phyloP scores from a whole-genome alignment of 2,797 vertebrate species.

The Graptemys geographica region DNA sequence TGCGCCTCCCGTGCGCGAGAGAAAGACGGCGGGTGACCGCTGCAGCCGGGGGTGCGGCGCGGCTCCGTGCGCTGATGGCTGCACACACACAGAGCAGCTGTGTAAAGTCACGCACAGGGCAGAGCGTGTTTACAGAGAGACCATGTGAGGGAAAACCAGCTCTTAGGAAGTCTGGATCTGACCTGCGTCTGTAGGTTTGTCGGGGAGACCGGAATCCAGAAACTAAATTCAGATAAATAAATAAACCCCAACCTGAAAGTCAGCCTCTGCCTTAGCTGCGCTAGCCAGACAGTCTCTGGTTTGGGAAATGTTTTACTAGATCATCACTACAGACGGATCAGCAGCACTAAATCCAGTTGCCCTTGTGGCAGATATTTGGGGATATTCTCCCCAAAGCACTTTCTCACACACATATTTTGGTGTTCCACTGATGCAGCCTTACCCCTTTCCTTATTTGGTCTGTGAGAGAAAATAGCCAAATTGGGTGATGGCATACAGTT shows the following conservation, averaged over 20 bases:
- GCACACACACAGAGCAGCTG: too few species aligned
- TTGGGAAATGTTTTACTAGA: neutral
- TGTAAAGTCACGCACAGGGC: neutral
- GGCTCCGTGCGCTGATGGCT: neutral
- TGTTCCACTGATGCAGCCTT: too few species aligned
- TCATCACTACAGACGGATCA: neutral
- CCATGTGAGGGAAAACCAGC: neutral
- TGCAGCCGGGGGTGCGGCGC: neutral
- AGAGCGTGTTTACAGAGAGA: neutral
- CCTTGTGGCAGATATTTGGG: too few species aligned
- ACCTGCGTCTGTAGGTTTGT: neutral
- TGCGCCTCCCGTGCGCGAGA: neutral
- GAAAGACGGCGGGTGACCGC: neutral
- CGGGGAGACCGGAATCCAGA: neutral
- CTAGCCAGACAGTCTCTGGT: neutral
- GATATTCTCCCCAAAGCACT: neutral
- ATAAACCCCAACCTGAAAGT: neutral
- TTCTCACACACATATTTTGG: neutral
- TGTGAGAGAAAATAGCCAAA: too few species aligned
- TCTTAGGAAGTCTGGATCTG: neutral
- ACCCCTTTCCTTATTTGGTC: too few species aligned
- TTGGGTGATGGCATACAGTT: neutral
- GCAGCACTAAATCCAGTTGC: rapidly evolving
- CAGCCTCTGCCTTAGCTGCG: neutral
- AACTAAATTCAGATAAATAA: neutral